A percentile compares a stretch with the other conserved stretches of the same genome.
Conservation (phyloP, 2,113 vertebrate genomes). For the Cranoglanis bouderius region DNA sequence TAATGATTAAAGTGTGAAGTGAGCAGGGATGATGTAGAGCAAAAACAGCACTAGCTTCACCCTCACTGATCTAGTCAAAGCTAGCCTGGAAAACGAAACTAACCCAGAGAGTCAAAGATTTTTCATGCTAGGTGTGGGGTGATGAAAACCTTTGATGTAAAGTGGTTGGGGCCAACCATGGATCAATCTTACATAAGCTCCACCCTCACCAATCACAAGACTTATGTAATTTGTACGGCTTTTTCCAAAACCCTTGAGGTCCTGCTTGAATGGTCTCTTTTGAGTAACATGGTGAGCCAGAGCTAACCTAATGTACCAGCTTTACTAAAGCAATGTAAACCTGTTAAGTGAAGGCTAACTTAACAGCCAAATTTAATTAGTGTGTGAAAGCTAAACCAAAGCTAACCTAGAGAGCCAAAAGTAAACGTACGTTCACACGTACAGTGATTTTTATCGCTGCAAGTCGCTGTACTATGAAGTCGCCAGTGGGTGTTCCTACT, state of each 20-base stretch:
- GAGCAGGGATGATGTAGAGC: not conserved
- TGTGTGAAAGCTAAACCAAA: not conserved
- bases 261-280: not conserved
- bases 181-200: not conserved
- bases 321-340: not conserved
- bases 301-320: not conserved
- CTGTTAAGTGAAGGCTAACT: not conserved
- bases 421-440: too few relatives aligned
- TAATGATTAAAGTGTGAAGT: not conserved
- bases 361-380: not conserved
- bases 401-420: not conserved
- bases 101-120: not conserved
- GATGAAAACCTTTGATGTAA: not conserved
- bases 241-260: not conserved
- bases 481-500: too few relatives aligned
- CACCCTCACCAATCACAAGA: not conserved
- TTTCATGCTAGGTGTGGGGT: not conserved
- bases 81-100: not conserved
- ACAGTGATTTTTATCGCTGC: too few relatives aligned
- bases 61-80: not conserved
- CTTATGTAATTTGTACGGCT: not conserved
- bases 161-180: not conserved
- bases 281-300: not conserved
- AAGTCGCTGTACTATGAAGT: too few relatives aligned
- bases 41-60: not conserved